Evolutionary conservation across 2,888 invertebrate species (phyloP), one percentile per base, ranked within the genome.

Genomic region (Aproaerema taeniolella): DNA sequence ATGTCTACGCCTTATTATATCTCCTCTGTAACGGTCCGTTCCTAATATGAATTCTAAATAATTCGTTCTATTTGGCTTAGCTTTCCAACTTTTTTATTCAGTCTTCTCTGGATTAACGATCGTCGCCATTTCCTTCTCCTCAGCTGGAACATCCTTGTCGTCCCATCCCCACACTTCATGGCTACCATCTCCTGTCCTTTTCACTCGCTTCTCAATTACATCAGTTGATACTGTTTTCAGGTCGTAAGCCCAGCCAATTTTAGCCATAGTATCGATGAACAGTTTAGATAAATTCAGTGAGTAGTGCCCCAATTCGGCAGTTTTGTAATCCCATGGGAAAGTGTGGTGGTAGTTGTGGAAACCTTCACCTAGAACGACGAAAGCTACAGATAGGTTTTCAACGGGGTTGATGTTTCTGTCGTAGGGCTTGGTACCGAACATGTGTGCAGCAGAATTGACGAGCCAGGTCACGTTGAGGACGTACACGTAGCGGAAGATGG

Each of bases 301-400:
- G 63, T 91, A 91, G 48, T 89, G 77, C 17, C 94, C 94, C 17
- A 93, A 83, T 67, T 95, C 95, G 10, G 93, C 91, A 9, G 95
- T 92, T 61, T 93, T 91, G 83, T 95, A 95, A 62, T 95, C 95
- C 91, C 93, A 93, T 0, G 95, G 95, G 86, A 95, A 95, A 0
- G 88, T 87, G 76, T 95, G 95, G 59, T 95, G 95, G 70, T 94
- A 95, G 67, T 95, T 95, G 79, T 95, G 95, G 90, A 92, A 95
- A 1, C 95, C 95, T 74, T 94, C 93, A 1, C 93, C 94, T 28
- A 92, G 67, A 0, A 91, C 91, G 13, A 91, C 71, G 0, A 92
- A 50, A 0, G 93, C 88, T 0, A 95, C 94, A 0, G 87, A 62
- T 14, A 79, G 76, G 52, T 91, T 93, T 71, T 95, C 91, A 0